Conservation (phyloP, 2,797 vertebrate species). For the Bucorvus abyssinicus region DNA sequence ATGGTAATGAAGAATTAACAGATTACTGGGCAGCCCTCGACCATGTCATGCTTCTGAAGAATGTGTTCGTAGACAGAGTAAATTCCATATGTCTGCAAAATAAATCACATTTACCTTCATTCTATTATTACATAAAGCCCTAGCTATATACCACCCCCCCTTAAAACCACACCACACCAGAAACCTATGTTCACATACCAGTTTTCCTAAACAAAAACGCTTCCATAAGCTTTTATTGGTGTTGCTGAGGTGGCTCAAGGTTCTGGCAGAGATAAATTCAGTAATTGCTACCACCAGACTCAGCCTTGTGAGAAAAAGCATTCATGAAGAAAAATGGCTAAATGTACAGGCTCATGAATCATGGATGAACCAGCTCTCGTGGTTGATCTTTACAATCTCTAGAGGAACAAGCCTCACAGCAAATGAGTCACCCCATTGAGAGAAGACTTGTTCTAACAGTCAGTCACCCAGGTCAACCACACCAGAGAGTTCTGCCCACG, state of each 20-base stretch:
- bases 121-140: not conserved
- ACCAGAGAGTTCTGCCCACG: not conserved
- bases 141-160: not conserved
- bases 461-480: not conserved
- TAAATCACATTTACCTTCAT: not conserved
- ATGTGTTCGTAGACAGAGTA: not conserved
- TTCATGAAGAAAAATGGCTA: constrained; percentile 50
- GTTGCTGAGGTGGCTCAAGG: not conserved
- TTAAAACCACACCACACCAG: not conserved
- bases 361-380: constrained; percentile 41
- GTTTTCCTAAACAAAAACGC: not conserved
- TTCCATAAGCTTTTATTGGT: not conserved
- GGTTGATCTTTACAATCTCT: constrained; percentile 23
- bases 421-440: constrained; percentile 30
- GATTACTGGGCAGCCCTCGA: not conserved
- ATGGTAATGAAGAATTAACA: not conserved
- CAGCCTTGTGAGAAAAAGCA: constrained; percentile 7
- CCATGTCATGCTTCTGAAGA: not conserved
- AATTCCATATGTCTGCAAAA: not conserved
- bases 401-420: constrained; percentile 6
- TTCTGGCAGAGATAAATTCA: constrained; percentile 9
- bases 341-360: constrained; percentile 45
- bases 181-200: not conserved
- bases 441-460: not conserved
- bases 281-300: not conserved